Evolutionary conservation across 2,888 invertebrate genomes (phyloP), one percentile per base, ranked within the genome.

Genomic region (Falcaria lacertinaria): DNA sequence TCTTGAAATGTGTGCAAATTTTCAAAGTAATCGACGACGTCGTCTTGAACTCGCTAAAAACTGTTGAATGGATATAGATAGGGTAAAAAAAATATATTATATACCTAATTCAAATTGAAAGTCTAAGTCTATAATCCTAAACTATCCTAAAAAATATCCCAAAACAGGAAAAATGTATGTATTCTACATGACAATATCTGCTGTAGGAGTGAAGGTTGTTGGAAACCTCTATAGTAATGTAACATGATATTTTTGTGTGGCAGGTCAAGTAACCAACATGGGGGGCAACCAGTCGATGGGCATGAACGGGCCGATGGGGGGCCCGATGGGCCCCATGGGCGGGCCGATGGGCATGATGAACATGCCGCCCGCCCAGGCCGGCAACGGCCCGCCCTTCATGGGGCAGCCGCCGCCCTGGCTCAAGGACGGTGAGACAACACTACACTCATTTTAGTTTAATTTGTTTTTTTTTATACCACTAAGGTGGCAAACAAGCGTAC

Each of bases 391-490:
- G 2, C 79, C 82, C 0, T 87, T 69, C 56, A 80, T 85, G 80
- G 64, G 65, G 1, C 84, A 85, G 25, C 85, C 83, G 0, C 85
- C 85, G 13, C 84, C 85, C 0, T 87, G 87, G 87, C 58, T 72
- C 1, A 85, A 85, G 28, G 83, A 84, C 0, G 69, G 82, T 82
- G 14, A 68, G 72, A 50, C 5, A 25, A 2, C 28, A 15, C 13
- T 2, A 25, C 13, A 14, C 6, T 14, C 22, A 22, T 22, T 2
- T 17, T 2, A 2, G 2, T n/a, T 16, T 16, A 19, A 4, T 5
- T 34, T 15, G 14, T 15, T 34, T 16, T 15, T 2, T 34, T 15
- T 34, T 5, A 7, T 34, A 15, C 6, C 5, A 7, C 4, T 15
- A 15, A 15, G 13, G 4, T 1, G 11, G 1, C 2, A 4, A 8